Base-by-base conservation (phyloP, 1,140 invertebrate genomes). In the Brachionus manjavacas region DNA sequence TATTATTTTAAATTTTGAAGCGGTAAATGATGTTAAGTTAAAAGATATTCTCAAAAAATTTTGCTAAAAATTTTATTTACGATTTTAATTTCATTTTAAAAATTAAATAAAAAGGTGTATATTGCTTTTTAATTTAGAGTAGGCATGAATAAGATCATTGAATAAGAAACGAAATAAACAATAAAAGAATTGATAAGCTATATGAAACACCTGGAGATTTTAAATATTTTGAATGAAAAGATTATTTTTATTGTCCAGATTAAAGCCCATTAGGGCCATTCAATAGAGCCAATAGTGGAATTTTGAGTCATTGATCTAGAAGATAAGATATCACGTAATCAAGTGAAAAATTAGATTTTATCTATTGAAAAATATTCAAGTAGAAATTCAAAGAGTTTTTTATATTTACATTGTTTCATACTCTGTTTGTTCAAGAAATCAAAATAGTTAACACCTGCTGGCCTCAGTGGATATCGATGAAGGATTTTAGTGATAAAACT, bases 241-340 rank as follows among this genome's bases (percentile, higher is more conserved):
- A 46, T 46, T 46, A 46, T 12, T 46, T 52, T 60, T 60, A 60
- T 60, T 60, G 52, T 60, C 52, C 16, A 60, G 52, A 60, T 60
- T 60, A 60, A 60, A 60, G 52, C 52, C 52, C 52, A 60, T 60
- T 60, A 60, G 52, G 52, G 16, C 16, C 4, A 60, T 60, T 60
- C 52, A 20, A 9, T 20, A 60, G 11, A 60, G 52, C 52, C 52
- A 60, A 20, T 60, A 60, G 52, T 60, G 52, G 52, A 60, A 60
- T 60, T 52, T 60, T 25, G 16, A 60, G 31, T 70, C 35, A 35
- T 70, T 70, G 25, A 35, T 70, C n/a, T 14, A 46, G 12, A 49
- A 76, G 72, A 76, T 76, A 76, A 76, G 72, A 76, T 76, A 76
- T 76, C 46, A 76, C 46, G 72, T 49, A 76, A 76, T 76, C 72